Base-by-base conservation (phyloP, 2,113 vertebrate species). In the Aix galericulata region DNA sequence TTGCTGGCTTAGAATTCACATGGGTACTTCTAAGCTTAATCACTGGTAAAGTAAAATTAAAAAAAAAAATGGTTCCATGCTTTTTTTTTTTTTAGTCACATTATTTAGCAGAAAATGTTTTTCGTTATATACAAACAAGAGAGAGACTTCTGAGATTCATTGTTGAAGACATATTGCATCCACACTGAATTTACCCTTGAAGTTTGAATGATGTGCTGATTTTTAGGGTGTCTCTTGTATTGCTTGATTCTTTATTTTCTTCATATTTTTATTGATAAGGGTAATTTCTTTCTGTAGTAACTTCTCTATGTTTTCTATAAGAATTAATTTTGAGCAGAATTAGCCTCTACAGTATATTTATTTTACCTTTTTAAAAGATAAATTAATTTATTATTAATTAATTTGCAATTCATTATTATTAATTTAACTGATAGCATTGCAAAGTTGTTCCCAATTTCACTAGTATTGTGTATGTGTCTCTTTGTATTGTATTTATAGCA, bases 1-100 rank as follows among this genome's bases (percentile, higher is more conserved):
- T 63, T 85, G 16, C 26, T 93, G 52, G 17, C 72, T 89, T 91
- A 81, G 40, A 90, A 90, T 81, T 83, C 75, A 83, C 88, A 18
- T 42, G 15, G 13, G 27, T 23, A 27, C 27, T 32, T 86, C 13
- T 55, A 36, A 92, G 3, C 32, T 94, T 93, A 14, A 55, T 95
- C 46, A 40, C 50, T 36, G 46, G 9, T 58, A 16, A 84, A 91
- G 46, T 88, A 36, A 76, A 91, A 87, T 82, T 85, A 13, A 40
- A 40, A 40, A 40, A 40, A 40, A 40, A 40, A 40, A 40, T 52
- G 42, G 42, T 74, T 40, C 36, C 36, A 29, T 71, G 32, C 9
- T 25, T 58, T 86, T 63, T 56, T 46, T 46, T 20, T 20, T 46
- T 46, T 46, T 44, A 50, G 32, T 78, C 38, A 56, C 25, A 8